These are phyloP conservation scores for Idris sp. DNA, from an alignment of 1,140 invertebrate species.

Conservation along the genomic window DNA sequence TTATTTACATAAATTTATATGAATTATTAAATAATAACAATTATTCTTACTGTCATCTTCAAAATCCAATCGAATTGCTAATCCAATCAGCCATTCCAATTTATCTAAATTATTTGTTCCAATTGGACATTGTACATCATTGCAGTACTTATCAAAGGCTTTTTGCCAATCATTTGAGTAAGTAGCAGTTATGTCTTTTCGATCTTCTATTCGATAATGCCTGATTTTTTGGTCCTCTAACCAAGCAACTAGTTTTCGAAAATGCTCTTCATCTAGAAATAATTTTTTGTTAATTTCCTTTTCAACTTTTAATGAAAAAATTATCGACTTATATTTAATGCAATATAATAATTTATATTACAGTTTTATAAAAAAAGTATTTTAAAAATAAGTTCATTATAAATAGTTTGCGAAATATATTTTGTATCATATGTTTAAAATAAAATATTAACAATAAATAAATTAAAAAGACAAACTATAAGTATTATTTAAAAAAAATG, in stretches of 20 bases:
- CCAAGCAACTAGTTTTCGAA: conserved; percentile 91
- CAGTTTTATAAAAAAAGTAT: too few species aligned
- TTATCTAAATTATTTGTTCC: conserved; percentile 80
- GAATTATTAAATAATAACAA: too few species aligned
- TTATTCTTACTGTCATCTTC: conserved; percentile 89
- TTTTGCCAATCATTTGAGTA: conserved; percentile 83
- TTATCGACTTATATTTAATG: too few species aligned
- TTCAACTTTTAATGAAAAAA: conserved; percentile 5
- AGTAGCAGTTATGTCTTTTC: conserved; percentile 84
- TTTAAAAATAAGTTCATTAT: too few species aligned
- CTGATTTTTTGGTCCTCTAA: conserved; percentile 96
- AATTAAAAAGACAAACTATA: too few species aligned
- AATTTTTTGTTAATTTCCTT: too few species aligned
- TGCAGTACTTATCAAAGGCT: conserved; percentile 87
- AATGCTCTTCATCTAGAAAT: conserved; percentile 85
- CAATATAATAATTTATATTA: too few species aligned
- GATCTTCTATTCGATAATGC: conserved; percentile 90
- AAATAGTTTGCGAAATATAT: too few species aligned
- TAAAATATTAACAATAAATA: too few species aligned
- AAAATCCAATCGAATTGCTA: conserved; percentile 90
- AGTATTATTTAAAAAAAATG: too few species aligned
- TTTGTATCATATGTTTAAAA: too few species aligned
- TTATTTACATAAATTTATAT: too few species aligned
- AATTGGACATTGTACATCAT: conserved; percentile 84
- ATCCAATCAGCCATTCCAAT: conserved; percentile 91